These are phyloP conservation scores for Lota lota DNA, from an alignment of 2,113 vertebrate genomes.

Conservation along the genomic window DNA sequence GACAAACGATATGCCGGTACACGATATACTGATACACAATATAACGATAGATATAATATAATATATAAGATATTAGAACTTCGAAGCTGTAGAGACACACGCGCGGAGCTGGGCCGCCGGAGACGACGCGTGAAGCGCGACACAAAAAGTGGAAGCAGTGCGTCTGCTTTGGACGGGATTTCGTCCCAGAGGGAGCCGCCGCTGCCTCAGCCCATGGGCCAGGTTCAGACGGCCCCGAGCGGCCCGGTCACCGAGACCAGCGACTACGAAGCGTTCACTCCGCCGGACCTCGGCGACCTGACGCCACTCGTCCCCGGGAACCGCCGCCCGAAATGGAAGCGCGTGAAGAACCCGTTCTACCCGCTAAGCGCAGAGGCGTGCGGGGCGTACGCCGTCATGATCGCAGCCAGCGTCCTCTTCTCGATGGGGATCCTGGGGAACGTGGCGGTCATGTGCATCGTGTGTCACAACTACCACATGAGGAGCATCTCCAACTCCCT, in stretches of 20 bases:
- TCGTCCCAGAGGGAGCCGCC: constrained; percentile 28
- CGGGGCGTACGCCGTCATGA: constrained; percentile 84
- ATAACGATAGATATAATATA: too few relatives aligned
- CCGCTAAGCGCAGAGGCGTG: constrained; percentile 84
- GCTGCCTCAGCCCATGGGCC: constrained; percentile 69
- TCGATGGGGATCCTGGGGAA: constrained; percentile 89
- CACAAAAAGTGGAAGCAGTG: too few relatives aligned
- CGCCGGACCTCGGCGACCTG: constrained; percentile 42
- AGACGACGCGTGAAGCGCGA: too few relatives aligned
- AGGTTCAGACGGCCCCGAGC: constrained; percentile 72
- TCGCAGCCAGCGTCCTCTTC: constrained; percentile 84
- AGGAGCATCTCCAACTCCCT: constrained; percentile 96
- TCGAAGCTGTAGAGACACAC: too few relatives aligned
- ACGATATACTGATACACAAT: too few relatives aligned
- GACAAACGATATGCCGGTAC: too few relatives aligned
- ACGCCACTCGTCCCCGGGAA: constrained; percentile 57
- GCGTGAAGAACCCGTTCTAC: constrained; percentile 88
- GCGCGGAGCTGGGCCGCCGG: too few relatives aligned
- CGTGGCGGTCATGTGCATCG: constrained; percentile 95
- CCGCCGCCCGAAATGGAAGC: constrained; percentile 53
- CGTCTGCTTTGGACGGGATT: not conserved
- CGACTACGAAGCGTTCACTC: constrained; percentile 42
- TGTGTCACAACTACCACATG: constrained; percentile 98
- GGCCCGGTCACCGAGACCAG: constrained; percentile 25
- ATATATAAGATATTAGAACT: too few relatives aligned